Evolutionary conservation across 2,797 vertebrate species (phyloP).

Genomic region (Hozukius guyotensis): DNA sequence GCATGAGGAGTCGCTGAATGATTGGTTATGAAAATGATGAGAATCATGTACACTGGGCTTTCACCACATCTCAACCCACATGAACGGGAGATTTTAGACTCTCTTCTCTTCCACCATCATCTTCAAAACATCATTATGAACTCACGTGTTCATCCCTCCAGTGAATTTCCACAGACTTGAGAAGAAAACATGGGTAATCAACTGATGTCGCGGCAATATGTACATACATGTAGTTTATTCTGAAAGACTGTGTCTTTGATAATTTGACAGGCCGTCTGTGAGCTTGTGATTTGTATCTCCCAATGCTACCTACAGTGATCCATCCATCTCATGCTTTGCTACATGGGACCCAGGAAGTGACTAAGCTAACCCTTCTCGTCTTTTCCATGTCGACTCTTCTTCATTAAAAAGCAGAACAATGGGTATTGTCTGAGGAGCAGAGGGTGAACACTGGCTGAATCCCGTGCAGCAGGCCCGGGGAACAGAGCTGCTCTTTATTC

Average conservation of each 20-base stretch:
- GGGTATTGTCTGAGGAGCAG: constrained; percentile 79
- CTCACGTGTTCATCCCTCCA: neutral
- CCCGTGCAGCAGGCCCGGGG: constrained; percentile 67
- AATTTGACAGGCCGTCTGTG: neutral
- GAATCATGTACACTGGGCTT: neutral
- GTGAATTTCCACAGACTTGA: neutral
- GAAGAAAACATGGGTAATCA: neutral
- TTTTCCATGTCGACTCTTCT: constrained; percentile 77
- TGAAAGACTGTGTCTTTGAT: neutral
- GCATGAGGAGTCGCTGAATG: neutral
- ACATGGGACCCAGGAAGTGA: constrained; percentile 55
- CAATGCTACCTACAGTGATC: neutral
- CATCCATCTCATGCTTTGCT: neutral
- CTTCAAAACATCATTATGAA: neutral
- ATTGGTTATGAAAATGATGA: neutral
- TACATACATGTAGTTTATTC: neutral
- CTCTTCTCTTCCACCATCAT: neutral
- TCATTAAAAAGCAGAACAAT: constrained; percentile 82
- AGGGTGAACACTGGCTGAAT: constrained; percentile 78
- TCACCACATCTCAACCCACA: neutral
- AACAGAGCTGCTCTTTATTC: constrained; percentile 86
- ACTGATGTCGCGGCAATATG: neutral
- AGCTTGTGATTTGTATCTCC: neutral
- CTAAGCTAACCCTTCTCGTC: constrained; percentile 59
- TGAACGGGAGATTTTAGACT: neutral